phyloP scores from a whole-genome alignment of 2,888 invertebrate species.

The Phaedon cochleariae region DNA sequence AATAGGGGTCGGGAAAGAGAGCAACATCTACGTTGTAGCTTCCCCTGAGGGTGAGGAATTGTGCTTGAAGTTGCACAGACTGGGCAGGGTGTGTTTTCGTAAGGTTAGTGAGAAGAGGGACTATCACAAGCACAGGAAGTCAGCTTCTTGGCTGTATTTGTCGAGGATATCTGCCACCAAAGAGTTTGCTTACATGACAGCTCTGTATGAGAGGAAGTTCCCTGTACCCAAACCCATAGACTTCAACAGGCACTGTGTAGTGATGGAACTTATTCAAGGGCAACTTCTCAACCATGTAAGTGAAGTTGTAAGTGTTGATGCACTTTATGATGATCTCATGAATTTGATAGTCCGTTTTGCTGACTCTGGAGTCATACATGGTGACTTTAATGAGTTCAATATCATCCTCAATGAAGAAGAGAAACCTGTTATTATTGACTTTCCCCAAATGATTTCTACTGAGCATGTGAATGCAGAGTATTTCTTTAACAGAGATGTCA shows the following conservation, averaged over 20 bases:
- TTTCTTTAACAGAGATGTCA: conserved; percentile 96
- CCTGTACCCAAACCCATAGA: conserved; percentile 96
- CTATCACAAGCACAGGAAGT: conserved; percentile 91
- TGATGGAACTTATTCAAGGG: conserved; percentile 92
- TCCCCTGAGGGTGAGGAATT: conserved; percentile 81
- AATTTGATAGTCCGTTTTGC: conserved; percentile 88
- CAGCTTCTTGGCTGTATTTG: conserved; percentile 94
- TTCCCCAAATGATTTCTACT: conserved; percentile 99
- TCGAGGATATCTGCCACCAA: conserved; percentile 96
- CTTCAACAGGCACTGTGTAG: conserved; percentile 93
- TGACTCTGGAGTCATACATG: conserved; percentile 96
- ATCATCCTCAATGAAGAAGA: conserved; percentile 86
- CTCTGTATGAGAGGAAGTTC: conserved; percentile 87
- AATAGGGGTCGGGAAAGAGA: conserved; percentile 99
- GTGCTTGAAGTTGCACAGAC: conserved; percentile 91
- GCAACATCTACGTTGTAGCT: conserved; percentile 92
- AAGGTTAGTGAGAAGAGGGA: conserved; percentile 96
- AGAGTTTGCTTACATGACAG: conserved; percentile 98
- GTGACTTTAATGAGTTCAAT: conserved; percentile 99
- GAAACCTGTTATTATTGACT: conserved; percentile 91
- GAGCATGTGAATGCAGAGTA: conserved; percentile 90
- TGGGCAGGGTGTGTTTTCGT: conserved; percentile 96
- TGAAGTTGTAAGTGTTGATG: conserved; percentile 74
- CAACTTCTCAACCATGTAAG: conserved; percentile 76
- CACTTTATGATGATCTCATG: conserved; percentile 94